Percentiles rank a stretch among this genome's conserved stretches.
Evolutionary conservation across 2,113 vertebrate genomes (phyloP).

Genomic region (Cyrtonyx montezumae): DNA sequence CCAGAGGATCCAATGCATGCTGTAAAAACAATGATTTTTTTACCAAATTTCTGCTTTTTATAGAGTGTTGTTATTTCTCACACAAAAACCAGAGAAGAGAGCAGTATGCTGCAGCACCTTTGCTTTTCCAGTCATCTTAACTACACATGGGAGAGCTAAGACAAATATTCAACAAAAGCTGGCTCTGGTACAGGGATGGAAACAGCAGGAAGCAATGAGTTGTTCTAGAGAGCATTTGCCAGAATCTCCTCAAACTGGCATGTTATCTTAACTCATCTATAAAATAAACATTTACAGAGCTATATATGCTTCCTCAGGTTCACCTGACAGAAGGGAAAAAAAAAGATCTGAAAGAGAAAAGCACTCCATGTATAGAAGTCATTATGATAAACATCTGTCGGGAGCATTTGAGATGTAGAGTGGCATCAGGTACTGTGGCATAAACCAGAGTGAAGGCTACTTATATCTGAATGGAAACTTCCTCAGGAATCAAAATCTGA

Average conservation of each 20-base stretch:
- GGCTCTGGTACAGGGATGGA: background rate
- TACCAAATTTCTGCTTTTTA: background rate
- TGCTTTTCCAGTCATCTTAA: background rate
- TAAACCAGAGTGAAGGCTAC: background rate
- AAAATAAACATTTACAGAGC: conserved; percentile 16
- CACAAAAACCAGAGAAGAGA: background rate
- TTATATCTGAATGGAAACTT: background rate
- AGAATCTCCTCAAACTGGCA: background rate
- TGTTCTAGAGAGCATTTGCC: background rate
- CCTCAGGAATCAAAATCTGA: background rate
- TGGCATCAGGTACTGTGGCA: background rate
- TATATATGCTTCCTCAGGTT: background rate
- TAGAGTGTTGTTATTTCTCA: background rate
- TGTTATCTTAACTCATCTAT: background rate
- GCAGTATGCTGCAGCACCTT: background rate
- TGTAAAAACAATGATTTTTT: background rate
- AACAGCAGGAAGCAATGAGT: background rate
- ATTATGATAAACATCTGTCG: background rate
- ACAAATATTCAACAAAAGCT: background rate
- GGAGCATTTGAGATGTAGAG: background rate
- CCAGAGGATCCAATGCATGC: background rate
- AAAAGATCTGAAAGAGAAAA: background rate
- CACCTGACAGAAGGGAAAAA: background rate
- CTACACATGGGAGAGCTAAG: background rate
- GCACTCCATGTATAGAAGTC: background rate